Evolutionary conservation across 2,888 invertebrate species (phyloP).

Genomic region (Alviniconcha strummeri): DNA sequence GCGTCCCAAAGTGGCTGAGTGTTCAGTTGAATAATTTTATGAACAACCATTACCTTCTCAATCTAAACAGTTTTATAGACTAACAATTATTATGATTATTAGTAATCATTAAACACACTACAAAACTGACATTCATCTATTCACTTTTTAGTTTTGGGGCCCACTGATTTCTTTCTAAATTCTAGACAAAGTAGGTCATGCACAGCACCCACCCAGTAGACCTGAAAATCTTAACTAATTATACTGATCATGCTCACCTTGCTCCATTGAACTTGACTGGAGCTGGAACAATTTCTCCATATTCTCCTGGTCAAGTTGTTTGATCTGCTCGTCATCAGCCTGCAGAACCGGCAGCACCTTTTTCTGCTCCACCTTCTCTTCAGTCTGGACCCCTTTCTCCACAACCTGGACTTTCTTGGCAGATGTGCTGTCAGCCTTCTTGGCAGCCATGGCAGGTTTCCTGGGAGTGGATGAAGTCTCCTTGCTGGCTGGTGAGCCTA

Average conservation of each 20-base stretch:
- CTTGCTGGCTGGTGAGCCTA: neutral
- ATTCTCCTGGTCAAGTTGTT: neutral
- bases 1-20: too few relatives aligned
- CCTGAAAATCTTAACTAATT: neutral
- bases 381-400: neutral
- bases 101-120: too few relatives aligned
- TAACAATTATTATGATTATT: too few relatives aligned
- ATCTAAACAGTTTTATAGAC: too few relatives aligned
- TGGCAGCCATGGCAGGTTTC: neutral
- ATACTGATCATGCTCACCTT: conserved; percentile 5
- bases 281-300: neutral
- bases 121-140: too few relatives aligned
- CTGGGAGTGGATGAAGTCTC: neutral
- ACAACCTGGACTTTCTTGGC: neutral
- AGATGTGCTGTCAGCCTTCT: neutral
- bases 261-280: neutral
- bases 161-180: too few relatives aligned
- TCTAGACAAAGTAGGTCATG: too few relatives aligned
- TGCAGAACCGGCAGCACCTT: neutral
- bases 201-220: too few relatives aligned
- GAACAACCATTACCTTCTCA: too few relatives aligned
- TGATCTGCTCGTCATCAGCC: neutral
- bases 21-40: too few relatives aligned
- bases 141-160: too few relatives aligned
- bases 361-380: neutral